A percentile compares a stretch with the other conserved stretches of the same genome.
These are phyloP conservation scores for Trachelus troglodyta DNA, from an alignment of 2,888 invertebrate species.

Conservation along the genomic window DNA sequence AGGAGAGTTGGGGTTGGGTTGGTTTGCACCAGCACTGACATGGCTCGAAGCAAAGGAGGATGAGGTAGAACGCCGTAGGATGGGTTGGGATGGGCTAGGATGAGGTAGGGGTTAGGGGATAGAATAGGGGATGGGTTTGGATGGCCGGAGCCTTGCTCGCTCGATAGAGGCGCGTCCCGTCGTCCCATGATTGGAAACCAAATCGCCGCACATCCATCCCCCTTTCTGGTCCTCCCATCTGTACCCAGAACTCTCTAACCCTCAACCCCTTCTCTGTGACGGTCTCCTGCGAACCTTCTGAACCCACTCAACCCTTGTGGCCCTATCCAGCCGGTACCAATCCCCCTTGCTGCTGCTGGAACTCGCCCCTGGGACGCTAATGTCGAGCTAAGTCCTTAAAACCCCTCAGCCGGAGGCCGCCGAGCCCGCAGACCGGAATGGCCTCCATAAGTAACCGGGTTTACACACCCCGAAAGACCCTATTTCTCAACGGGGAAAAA, in stretches of 20 bases:
- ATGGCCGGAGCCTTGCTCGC: constrained; percentile 64
- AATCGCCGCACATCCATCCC: constrained; percentile 66
- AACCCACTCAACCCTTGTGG: constrained; percentile 48
- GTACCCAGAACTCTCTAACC: constrained; percentile 12
- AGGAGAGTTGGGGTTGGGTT: constrained; percentile 51
- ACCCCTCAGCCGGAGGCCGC: constrained; percentile 56
- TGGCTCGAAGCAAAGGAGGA: constrained; percentile 53
- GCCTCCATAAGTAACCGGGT: constrained; percentile 66
- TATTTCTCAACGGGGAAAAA: constrained; percentile 64
- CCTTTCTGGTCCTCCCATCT: constrained; percentile 19
- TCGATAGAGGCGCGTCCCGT: constrained; percentile 66
- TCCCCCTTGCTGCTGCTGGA: constrained; percentile 12
- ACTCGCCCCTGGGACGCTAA: constrained; percentile 59
- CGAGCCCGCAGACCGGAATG: constrained; percentile 61
- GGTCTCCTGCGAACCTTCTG: constrained; percentile 43
- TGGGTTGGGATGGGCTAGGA: background rate
- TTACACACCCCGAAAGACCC: constrained; percentile 63
- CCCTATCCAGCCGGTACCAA: constrained; percentile 42
- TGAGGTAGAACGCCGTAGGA: constrained; percentile 11
- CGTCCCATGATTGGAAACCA: constrained; percentile 67
- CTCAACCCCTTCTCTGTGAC: constrained; percentile 18
- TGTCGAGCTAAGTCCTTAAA: constrained; percentile 66
- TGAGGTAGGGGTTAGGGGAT: background rate
- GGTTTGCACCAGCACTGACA: constrained; percentile 60
- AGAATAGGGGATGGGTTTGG: constrained; percentile 51